phyloP scores from a whole-genome alignment of 2,797 vertebrate species.

The Mormyrus proboscirostris region DNA sequence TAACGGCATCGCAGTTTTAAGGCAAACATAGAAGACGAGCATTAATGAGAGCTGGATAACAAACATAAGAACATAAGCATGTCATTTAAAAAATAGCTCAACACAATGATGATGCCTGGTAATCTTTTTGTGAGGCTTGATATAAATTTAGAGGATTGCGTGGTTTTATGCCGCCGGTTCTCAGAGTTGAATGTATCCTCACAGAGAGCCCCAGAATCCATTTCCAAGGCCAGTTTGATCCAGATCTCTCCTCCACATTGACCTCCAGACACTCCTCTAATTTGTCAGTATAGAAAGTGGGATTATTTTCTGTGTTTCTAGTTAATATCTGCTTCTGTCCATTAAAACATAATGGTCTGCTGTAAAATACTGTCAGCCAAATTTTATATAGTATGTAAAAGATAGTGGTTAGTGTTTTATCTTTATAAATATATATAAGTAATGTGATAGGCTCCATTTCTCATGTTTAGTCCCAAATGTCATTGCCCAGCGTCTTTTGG shows the following conservation, averaged over 20 bases:
- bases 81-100: neutral
- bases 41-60: neutral
- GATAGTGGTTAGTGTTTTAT: constrained; percentile 2
- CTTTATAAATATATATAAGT: constrained; percentile 11
- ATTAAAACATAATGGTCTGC: constrained; percentile 2
- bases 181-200: too few relatives aligned
- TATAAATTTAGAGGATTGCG: neutral
- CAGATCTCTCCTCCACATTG: neutral
- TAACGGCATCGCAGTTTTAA: neutral
- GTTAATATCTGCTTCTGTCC: neutral
- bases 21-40: neutral
- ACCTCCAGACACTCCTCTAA: neutral
- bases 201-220: neutral
- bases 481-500: neutral
- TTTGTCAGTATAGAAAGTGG: neutral
- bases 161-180: neutral
- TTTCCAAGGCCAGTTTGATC: neutral
- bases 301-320: neutral
- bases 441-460: constrained; percentile 9
- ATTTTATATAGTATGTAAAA: constrained; percentile 8
- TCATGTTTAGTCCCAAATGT: constrained; percentile 10
- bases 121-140: neutral
- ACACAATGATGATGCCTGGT: neutral
- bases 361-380: neutral
- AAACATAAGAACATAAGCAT: neutral